These are phyloP conservation scores for Phylloscopus trochilus DNA, from an alignment of 2,113 vertebrate genomes.

Conservation along the genomic window DNA sequence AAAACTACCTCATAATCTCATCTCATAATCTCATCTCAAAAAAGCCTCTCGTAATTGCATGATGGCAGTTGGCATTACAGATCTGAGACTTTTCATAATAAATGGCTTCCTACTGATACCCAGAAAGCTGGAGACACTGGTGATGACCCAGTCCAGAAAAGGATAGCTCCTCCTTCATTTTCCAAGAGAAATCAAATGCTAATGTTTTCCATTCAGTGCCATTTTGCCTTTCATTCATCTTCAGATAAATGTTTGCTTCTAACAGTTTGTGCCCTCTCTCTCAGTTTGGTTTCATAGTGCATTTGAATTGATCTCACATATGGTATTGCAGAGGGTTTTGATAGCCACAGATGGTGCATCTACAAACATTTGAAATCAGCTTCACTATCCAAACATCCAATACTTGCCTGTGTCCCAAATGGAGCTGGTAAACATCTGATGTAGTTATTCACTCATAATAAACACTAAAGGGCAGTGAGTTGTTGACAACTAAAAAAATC, in stretches of 20 bases:
- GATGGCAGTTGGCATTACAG: not conserved
- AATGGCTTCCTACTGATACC: not conserved
- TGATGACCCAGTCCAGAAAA: not conserved
- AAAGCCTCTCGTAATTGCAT: not conserved
- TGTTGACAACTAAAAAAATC: not conserved
- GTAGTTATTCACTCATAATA: not conserved
- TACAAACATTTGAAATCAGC: not conserved
- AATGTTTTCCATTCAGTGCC: not conserved
- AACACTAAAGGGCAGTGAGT: not conserved
- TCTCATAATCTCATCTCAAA: not conserved
- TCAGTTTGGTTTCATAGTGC: not conserved
- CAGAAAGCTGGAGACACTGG: not conserved
- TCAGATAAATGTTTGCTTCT: slow-evolving; percentile 1
- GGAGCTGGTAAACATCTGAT: not conserved
- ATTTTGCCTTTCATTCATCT: not conserved
- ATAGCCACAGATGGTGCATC: slow-evolving; percentile 1
- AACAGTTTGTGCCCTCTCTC: not conserved
- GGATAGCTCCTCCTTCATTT: not conserved
- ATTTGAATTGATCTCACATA: not conserved
- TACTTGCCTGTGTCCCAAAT: not conserved
- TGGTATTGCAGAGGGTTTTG: not conserved
- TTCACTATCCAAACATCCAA: not conserved
- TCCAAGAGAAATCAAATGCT: not conserved
- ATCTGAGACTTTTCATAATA: not conserved
- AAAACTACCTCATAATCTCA: not conserved